Evolutionary conservation across 2,888 invertebrate species (phyloP), one percentile per base, ranked within the genome.

Genomic region (Lasioglossum oenotherae): DNA sequence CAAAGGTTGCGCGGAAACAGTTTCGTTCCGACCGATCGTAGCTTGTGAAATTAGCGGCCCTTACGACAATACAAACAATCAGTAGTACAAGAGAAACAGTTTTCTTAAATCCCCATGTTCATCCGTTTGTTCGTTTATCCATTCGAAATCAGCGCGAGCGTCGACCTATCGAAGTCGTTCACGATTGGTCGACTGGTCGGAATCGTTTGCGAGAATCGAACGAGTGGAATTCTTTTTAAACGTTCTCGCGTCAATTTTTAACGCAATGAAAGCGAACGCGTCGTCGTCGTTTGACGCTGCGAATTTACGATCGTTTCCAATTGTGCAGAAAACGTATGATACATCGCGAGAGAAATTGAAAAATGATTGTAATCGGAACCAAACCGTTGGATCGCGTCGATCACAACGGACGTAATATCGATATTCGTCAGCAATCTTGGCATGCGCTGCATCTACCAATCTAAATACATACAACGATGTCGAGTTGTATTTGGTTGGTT

Each of bases 21-120:
- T 82, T 27, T 16, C 64, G 53, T 77, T 27, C 3, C 53, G 49
- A 49, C 4, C 76, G 53, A n/a, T 60, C 67, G 46, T 79, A 64
- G 71, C 64, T 79, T 85, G 84, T 85, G 76, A 73, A 78, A 85
- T 84, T 46, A 76, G 31, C 84, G 81, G 86, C 38, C 69, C 79
- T 60, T 79, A 84, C 84, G 75, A 85, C 75, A 85, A 86, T 84
- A 86, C 85, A 86, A 80, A 80, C 77, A 75, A 78, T 84, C 67
- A 79, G 78, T 73, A 84, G 85, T 80, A 80, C 85, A 72, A 31
- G n/a, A 41, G 19, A 71, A 46, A 46, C 31, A n/a, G 69, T 74
- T 80, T 80, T 49, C 38, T 74, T 78, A 3, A 64, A 27, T 46
- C 19, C 71, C 60, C 69, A 49, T 46, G 19, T 46, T 31, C 2